These are phyloP conservation scores for Syrrhaptes paradoxus DNA, from an alignment of 2,113 vertebrate genomes.

Conservation along the genomic window DNA sequence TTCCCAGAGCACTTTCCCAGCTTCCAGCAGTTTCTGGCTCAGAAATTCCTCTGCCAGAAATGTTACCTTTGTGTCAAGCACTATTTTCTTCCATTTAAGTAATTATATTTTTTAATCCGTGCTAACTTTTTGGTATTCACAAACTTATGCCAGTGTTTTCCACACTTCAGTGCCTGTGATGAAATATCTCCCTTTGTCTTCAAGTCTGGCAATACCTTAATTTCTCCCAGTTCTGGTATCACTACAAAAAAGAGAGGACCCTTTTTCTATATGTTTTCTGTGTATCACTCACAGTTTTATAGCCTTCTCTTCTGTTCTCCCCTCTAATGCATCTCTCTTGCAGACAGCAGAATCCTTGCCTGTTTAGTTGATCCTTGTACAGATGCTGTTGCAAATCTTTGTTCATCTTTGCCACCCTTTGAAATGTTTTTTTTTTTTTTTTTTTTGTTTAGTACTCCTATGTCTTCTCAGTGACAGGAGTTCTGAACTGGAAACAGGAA, in stretches of 20 bases:
- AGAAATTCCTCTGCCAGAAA: not conserved
- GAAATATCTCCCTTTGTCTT: not conserved
- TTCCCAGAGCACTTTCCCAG: not conserved
- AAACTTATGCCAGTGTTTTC: not conserved
- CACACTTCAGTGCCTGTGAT: not conserved
- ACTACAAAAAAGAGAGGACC: not conserved
- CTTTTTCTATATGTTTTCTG: not conserved
- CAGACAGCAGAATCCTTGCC: not conserved
- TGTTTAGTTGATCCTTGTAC: not conserved
- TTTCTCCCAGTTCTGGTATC: not conserved
- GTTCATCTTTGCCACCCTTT: not conserved
- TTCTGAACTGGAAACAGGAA: not conserved
- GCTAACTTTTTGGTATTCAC: not conserved
- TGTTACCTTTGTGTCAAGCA: not conserved
- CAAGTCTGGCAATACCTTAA: not conserved
- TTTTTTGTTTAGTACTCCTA: not conserved
- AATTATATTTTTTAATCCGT: not conserved
- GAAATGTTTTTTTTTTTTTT: not conserved
- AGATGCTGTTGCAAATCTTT: not conserved
- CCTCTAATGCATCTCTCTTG: not conserved
- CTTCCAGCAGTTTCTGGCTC: not conserved
- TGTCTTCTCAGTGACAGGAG: not conserved
- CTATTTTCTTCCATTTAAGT: not conserved
- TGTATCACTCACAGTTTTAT: not conserved
- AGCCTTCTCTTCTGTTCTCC: not conserved